Percentiles rank a stretch among this genome's conserved stretches.
These are phyloP conservation scores for Hyposoter didymator DNA, from an alignment of 2,888 invertebrate genomes.

Conservation along the genomic window DNA sequence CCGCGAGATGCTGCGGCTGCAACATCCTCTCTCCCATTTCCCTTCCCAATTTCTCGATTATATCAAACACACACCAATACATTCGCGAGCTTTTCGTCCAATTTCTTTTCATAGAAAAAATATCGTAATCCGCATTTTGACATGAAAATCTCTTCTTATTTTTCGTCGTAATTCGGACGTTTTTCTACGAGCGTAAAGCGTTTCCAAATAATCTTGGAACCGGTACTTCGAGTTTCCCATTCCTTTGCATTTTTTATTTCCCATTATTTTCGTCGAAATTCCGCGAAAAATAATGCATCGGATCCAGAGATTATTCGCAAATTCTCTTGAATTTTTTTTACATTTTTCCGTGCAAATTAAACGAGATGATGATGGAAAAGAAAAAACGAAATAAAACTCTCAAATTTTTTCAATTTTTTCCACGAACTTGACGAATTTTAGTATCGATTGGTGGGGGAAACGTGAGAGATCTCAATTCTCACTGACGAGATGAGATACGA, in stretches of 20 bases:
- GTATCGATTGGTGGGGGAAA: neutral
- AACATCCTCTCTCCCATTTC: constrained; percentile 58
- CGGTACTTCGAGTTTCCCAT: too few relatives aligned
- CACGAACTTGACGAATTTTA: neutral
- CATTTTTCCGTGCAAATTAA: too few relatives aligned
- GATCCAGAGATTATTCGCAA: too few relatives aligned
- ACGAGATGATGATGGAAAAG: too few relatives aligned
- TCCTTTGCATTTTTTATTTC: too few relatives aligned
- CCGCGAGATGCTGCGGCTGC: constrained; percentile 74
- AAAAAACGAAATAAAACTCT: neutral
- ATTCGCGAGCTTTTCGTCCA: constrained; percentile 12
- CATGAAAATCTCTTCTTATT: neutral
- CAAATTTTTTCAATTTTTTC: neutral
- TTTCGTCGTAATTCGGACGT: neutral
- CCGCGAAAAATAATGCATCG: too few relatives aligned
- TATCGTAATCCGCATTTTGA: constrained; percentile 6
- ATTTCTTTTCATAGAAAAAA: neutral
- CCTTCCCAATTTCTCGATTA: constrained; percentile 5
- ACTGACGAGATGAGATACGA: constrained; percentile 44
- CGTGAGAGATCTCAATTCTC: constrained; percentile 40
- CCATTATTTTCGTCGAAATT: too few relatives aligned
- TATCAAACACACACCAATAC: neutral
- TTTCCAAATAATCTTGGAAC: too few relatives aligned
- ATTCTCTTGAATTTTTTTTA: too few relatives aligned
- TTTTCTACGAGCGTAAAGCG: too few relatives aligned